These are phyloP conservation scores for Brachionus asplanchnoidis DNA, from an alignment of 1,140 invertebrate genomes.

Conservation along the genomic window DNA sequence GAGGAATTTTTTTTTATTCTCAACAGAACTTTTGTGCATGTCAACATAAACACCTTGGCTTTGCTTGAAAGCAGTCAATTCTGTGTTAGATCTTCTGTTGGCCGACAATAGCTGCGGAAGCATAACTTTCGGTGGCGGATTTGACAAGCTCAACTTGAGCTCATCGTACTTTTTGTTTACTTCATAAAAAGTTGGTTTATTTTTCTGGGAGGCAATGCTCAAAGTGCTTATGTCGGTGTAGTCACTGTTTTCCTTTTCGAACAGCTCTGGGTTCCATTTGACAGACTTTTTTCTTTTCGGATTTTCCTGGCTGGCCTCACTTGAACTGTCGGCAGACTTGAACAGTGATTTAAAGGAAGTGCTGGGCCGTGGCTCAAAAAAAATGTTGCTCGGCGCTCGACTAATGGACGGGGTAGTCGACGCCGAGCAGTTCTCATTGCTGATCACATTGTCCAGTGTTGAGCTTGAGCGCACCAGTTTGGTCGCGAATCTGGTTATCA, in stretches of 20 bases:
- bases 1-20: constrained; percentile 15
- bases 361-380: not conserved
- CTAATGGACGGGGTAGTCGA: not conserved
- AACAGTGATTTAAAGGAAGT: not conserved
- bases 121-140: not conserved
- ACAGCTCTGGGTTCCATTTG: not conserved
- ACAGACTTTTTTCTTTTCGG: not conserved
- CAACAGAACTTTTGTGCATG: not conserved
- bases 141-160: not conserved
- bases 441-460: not conserved
- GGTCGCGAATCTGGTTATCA: not conserved
- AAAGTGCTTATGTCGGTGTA: not conserved
- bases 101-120: not conserved
- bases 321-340: not conserved
- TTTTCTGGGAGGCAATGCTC: not conserved
- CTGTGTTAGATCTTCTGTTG: not conserved
- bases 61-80: not conserved
- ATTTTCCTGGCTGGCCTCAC: not conserved
- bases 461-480: constrained; percentile 1
- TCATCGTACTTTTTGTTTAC: constrained; percentile 31
- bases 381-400: not conserved
- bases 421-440: not conserved
- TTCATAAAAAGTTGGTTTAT: not conserved
- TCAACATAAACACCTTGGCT: not conserved
- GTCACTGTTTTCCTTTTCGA: not conserved